Evolutionary conservation across 2,888 invertebrate species (phyloP), one percentile per base, ranked within the genome.

Genomic region (Lydus trimaculatus): DNA sequence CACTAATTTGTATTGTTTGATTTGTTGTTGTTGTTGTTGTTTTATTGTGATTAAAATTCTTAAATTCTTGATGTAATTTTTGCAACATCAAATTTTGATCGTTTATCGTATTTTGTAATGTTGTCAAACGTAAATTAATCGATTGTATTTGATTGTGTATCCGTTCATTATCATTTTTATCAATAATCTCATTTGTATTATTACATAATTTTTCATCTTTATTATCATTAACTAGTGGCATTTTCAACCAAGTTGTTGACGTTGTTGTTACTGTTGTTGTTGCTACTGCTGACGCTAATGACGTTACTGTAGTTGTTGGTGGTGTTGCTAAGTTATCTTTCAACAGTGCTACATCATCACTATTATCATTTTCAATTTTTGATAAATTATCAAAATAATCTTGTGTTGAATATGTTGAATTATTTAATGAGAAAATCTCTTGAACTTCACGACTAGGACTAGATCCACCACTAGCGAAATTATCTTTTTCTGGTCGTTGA

Each of bases 361-460:
- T 72, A 2, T 36, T n/a, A 31, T 74, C 70, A 58, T 71, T 11
- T 13, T 65, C 67, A 31, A 79, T 61, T 72, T 82, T 83, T 0
- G 79, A 76, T 39, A 83, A 70, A 73, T 81, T 82, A 43, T 83
- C 83, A 64, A 82, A 84, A 73, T 80, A 84, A 65, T 84, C 84
- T 65, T 84, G 83, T 23, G 75, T 78, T 65, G 71, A 75, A 67
- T 78, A 81, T 8, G 72, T 75, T 11, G 76, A 76, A 70, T 89
- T 89, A 75, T 90, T 91, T 58, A 92, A 88, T 6, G 92, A 91
- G 83, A 96, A 87, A 75, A 96, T 96, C 86, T 96, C 93, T 82
- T 94, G 92, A 25, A 96, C 96, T 86, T 97, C 96, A 25, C 95
- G 88, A 79, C 95, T 95, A 6, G 96, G 95, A 83, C 95, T 95